These are phyloP conservation scores for Sitta europaea DNA, from an alignment of 2,113 vertebrate species.

Conservation along the genomic window DNA sequence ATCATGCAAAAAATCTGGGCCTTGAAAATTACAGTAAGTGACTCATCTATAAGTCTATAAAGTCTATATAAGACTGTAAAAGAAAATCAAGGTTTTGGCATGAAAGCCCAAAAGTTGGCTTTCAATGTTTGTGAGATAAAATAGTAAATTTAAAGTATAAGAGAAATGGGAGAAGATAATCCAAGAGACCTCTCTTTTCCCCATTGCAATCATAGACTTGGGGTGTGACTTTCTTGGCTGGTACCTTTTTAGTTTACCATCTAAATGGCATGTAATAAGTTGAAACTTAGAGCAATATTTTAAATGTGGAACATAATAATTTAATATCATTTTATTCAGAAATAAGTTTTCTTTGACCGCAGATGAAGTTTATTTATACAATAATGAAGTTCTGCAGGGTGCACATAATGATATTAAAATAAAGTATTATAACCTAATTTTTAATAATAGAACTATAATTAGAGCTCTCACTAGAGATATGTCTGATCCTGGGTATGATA, in stretches of 20 bases:
- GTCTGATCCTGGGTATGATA: not conserved
- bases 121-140: not conserved
- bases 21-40: not conserved
- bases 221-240: not conserved
- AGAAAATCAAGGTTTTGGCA: not conserved
- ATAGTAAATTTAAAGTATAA: not conserved
- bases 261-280: not conserved
- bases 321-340: not conserved
- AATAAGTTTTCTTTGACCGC: not conserved
- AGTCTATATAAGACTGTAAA: no score
- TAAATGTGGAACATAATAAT: not conserved
- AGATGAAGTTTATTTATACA: constrained; percentile 29
- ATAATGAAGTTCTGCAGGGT: not conserved
- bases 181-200: not conserved
- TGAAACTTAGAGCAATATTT: not conserved
- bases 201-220: rapidly evolving
- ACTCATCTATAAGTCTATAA: not conserved
- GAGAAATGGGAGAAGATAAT: not conserved
- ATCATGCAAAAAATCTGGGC: not conserved
- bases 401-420: not conserved
- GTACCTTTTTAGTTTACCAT: not conserved
- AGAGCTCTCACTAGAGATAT: not conserved
- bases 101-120: not conserved
- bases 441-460: constrained; percentile 47
- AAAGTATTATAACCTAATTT: not conserved